Evolutionary conservation across 2,888 invertebrate species (phyloP).

Genomic region (Drymonia ruficornis): DNA sequence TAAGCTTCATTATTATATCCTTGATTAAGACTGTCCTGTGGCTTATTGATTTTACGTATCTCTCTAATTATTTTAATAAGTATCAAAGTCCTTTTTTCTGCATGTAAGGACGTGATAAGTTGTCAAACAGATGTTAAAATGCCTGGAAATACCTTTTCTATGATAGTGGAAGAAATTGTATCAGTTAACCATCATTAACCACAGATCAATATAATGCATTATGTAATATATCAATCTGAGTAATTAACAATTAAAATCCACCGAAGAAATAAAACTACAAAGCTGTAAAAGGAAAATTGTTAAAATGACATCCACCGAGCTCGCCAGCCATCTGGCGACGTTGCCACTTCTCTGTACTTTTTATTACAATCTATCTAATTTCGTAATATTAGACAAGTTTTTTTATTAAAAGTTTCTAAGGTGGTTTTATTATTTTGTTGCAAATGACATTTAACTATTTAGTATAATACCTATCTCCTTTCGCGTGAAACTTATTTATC

Average conservation of each 20-base stretch:
- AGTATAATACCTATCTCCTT: no score
- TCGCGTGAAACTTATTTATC: no score
- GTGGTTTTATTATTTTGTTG: slow-evolving; percentile 4
- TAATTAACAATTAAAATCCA: no score
- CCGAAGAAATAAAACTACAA: slow-evolving; percentile 10
- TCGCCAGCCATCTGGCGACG: slow-evolving; percentile 26
- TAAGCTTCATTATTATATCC: not conserved
- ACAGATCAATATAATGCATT: no score
- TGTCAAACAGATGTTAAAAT: no score
- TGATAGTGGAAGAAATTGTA: not conserved
- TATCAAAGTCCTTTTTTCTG: no score
- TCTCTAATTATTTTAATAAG: no score
- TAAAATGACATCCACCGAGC: slow-evolving; percentile 25
- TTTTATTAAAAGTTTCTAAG: not conserved
- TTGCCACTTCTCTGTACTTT: slow-evolving; percentile 25
- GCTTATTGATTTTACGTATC: no score
- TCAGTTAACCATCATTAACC: not conserved
- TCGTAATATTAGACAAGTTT: slow-evolving; percentile 35
- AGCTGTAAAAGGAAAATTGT: slow-evolving; percentile 14
- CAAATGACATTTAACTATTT: not conserved
- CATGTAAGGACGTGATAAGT: no score
- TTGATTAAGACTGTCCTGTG: not conserved
- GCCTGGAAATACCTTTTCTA: no score
- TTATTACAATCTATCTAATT: slow-evolving; percentile 25
- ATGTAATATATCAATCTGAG: no score